Percentiles rank a stretch among this genome's conserved stretches.
Evolutionary conservation across 2,888 invertebrate species (phyloP).

Genomic region (Drosophila hawaiiensis): DNA sequence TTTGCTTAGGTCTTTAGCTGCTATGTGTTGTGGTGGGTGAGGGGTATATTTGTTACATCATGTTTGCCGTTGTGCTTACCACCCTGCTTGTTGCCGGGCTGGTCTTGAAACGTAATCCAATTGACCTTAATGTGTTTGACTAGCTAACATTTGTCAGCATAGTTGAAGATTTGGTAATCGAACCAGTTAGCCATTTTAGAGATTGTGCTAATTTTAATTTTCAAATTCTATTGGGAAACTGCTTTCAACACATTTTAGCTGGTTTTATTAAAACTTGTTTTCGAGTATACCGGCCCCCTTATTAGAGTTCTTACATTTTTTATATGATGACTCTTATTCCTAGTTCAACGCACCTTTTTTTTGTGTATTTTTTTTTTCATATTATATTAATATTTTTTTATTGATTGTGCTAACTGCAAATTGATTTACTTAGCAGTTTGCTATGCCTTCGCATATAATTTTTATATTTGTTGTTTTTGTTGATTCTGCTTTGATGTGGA

Average conservation of each 20-base stretch:
- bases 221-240: background rate
- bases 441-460: conserved; percentile 44
- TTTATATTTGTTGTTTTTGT: conserved; percentile 22
- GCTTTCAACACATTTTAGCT: conserved; percentile 4
- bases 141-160: background rate
- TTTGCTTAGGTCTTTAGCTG: conserved; percentile 67
- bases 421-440: conserved; percentile 47
- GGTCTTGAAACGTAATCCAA: conserved; percentile 59
- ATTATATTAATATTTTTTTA: conserved; percentile 15
- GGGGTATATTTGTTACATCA: conserved; percentile 62
- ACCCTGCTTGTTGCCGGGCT: conserved; percentile 33
- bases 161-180: conserved; percentile 22
- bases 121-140: conserved; percentile 60
- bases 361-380: background rate
- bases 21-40: background rate
- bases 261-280: conserved; percentile 1
- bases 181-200: conserved; percentile 10
- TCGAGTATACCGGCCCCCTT: background rate
- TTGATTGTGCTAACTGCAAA: conserved; percentile 49
- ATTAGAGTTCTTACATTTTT: background rate
- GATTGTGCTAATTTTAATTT: background rate
- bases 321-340: background rate
- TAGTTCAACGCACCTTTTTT: background rate
- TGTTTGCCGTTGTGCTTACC: conserved; percentile 64
- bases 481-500: background rate